Evolutionary conservation across 2,888 invertebrate genomes (phyloP).

Genomic region (Synanthedon myopaeformis): DNA sequence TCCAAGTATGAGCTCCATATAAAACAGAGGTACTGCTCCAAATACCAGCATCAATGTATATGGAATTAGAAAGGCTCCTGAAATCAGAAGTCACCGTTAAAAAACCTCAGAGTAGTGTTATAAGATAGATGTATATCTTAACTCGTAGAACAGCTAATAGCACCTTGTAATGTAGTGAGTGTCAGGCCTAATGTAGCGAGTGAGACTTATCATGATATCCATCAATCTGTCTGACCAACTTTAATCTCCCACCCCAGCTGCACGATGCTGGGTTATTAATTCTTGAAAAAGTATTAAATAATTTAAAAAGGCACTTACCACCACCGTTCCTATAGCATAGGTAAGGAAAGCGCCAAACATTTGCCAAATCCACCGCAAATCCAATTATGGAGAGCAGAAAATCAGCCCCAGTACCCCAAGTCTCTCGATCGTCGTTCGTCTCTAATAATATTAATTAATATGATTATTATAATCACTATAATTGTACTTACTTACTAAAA

Average conservation of each 20-base stretch:
- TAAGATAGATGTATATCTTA: too few species aligned
- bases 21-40: conserved; percentile 81
- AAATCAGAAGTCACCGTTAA: too few species aligned
- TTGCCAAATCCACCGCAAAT: conserved; percentile 86
- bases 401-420: conserved; percentile 85
- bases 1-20: conserved; percentile 82
- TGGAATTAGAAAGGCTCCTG: conserved; percentile 82
- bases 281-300: too few species aligned
- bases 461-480: background rate
- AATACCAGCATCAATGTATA: conserved; percentile 81
- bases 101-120: too few species aligned
- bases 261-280: too few species aligned
- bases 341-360: conserved; percentile 88
- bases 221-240: too few species aligned
- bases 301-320: conserved; percentile 48
- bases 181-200: too few species aligned
- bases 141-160: too few species aligned
- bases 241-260: too few species aligned
- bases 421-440: conserved; percentile 75
- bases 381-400: conserved; percentile 87
- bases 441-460: conserved; percentile 16
- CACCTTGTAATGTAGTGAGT: too few species aligned
- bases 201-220: too few species aligned
- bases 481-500: background rate
- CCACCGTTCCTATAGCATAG: conserved; percentile 84